These are phyloP conservation scores for Thymallus thymallus DNA, from an alignment of 2,113 vertebrate genomes.

Conservation along the genomic window DNA sequence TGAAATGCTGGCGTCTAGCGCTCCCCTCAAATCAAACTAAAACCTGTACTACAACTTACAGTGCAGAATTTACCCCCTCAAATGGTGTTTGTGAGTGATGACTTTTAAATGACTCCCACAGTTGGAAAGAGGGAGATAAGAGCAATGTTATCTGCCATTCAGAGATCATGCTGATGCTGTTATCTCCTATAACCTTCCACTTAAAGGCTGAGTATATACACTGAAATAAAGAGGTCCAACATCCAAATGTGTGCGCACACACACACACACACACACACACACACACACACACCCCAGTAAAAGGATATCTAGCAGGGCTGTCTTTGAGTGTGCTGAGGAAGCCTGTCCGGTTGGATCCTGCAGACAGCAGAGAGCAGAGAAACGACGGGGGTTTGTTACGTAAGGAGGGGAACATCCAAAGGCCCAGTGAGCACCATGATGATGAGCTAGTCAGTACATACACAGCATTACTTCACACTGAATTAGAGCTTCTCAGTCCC, in stretches of 20 bases:
- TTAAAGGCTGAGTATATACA: too few species aligned
- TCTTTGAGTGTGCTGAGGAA: slow-evolving; percentile 93
- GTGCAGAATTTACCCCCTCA: background rate
- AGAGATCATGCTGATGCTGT: too few species aligned
- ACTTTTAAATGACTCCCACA: background rate
- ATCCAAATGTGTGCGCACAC: background rate
- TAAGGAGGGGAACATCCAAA: too few species aligned
- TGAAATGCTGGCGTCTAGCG: background rate
- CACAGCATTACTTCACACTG: too few species aligned
- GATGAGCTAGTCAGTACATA: too few species aligned
- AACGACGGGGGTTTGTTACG: background rate
- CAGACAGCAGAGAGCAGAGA: slow-evolving; percentile 2
- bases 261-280: background rate
- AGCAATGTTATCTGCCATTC: too few species aligned
- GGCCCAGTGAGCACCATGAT: too few species aligned
- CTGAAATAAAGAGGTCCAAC: slow-evolving; percentile 4
- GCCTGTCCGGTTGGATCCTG: slow-evolving; percentile 88
- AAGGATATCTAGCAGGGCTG: slow-evolving; percentile 97
- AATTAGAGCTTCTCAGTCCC: too few species aligned
- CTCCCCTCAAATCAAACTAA: background rate
- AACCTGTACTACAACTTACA: background rate
- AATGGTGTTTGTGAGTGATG: background rate
- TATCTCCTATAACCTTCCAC: too few species aligned
- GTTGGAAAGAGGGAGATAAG: background rate
- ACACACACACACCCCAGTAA: slow-evolving; percentile 15